Conservation (phyloP, 2,888 invertebrate species). For the Athetis lepigone region DNA sequence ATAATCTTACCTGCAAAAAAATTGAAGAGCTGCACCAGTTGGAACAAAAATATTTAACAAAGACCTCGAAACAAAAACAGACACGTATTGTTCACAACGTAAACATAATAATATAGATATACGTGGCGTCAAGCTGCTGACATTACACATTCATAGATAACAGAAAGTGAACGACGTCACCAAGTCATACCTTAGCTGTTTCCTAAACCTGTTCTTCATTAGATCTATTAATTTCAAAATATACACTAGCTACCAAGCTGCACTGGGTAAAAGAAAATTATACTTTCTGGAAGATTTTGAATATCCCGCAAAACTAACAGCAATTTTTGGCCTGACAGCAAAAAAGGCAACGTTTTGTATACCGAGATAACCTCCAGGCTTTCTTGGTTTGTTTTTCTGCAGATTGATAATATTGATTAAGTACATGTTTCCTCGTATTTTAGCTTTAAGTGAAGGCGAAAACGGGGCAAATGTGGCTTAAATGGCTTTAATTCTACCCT, state of each 20-base stretch:
- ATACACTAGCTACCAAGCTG: not conserved
- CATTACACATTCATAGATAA: constrained; percentile 37
- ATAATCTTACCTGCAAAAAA: constrained; percentile 32
- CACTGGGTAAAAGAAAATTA: not conserved
- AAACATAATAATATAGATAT: too few species aligned
- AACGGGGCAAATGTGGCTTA: not conserved
- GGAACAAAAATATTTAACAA: constrained; percentile 18
- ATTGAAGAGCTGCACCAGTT: constrained; percentile 5
- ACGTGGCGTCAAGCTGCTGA: constrained; percentile 44
- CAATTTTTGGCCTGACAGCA: not conserved
- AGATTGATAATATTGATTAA: not conserved
- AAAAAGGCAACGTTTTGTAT: not conserved
- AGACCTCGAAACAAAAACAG: constrained; percentile 22
- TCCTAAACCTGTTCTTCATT: constrained; percentile 5
- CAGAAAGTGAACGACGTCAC: constrained; percentile 40
- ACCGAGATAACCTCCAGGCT: not conserved
- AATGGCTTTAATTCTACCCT: not conserved
- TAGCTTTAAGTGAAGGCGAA: not conserved
- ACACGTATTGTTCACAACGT: constrained; percentile 15
- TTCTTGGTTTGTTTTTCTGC: not conserved
- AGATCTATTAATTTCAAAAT: constrained; percentile 2
- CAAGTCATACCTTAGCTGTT: constrained; percentile 6
- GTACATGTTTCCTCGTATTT: not conserved
- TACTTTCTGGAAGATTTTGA: not conserved
- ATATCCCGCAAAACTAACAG: not conserved